Conservation (phyloP, 1,140 invertebrate species). For the Meloidogyne floridensis region DNA sequence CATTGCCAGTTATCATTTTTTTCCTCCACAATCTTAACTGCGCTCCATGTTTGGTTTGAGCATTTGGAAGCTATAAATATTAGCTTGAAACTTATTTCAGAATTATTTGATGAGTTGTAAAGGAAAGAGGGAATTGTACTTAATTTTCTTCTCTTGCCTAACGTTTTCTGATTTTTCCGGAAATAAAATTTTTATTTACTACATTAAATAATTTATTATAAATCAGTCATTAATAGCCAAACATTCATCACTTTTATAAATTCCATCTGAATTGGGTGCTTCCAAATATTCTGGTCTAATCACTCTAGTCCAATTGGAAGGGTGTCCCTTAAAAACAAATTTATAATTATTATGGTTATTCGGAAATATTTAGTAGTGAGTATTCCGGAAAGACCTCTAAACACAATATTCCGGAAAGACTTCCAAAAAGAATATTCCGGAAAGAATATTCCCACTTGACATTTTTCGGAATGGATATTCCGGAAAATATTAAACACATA, state of each 20-base stretch:
- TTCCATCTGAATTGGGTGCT: slow-evolving; percentile 16
- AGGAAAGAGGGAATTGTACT: no score
- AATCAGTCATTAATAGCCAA: slow-evolving; percentile 47
- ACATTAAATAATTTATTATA: background rate
- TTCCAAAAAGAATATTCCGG: background rate
- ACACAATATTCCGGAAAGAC: background rate
- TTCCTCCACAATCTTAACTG: no score
- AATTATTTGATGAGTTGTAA: no score
- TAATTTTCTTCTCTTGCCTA: no score
- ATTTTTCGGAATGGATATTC: no score
- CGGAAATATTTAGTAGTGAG: no score
- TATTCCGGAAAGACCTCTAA: no score
- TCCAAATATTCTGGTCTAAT: slow-evolving; percentile 19
- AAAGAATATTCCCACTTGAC: background rate
- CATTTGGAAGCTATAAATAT: no score
- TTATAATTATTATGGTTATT: background rate
- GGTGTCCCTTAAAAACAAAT: slow-evolving; percentile 22
- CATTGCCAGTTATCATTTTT: no score
- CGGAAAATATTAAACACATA: background rate
- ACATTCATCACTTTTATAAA: slow-evolving; percentile 37
- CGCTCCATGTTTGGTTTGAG: no score
- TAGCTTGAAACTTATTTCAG: no score
- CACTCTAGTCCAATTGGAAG: slow-evolving; percentile 37
- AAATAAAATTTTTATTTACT: background rate
- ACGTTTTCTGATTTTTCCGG: no score